These are phyloP conservation scores for Synaphobranchus kaupii DNA, from an alignment of 2,797 vertebrate genomes.

Conservation along the genomic window DNA sequence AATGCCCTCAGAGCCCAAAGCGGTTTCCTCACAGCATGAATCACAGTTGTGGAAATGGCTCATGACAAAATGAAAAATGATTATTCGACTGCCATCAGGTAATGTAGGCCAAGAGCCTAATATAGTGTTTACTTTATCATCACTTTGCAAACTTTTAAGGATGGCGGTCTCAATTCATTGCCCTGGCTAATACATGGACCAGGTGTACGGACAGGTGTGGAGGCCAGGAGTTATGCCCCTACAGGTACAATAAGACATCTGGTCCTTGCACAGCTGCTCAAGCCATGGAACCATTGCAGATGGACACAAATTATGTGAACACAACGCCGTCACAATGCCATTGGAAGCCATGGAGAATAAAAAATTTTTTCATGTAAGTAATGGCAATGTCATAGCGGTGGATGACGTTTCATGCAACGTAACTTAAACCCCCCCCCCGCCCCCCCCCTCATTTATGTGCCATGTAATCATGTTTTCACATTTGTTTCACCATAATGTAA, in stretches of 20 bases:
- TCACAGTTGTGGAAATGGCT: not conserved
- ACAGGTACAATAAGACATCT: not conserved
- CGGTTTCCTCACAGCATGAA: not conserved
- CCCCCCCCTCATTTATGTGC: no score
- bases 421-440: no score
- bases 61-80: not conserved
- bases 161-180: not conserved
- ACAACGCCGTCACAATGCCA: constrained; percentile 1
- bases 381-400: not conserved
- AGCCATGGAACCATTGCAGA: not conserved
- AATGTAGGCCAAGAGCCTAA: not conserved
- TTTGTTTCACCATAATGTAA: no score
- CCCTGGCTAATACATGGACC: not conserved
- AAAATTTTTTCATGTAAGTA: no score
- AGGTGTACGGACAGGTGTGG: constrained; percentile 4
- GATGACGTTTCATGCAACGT: not conserved
- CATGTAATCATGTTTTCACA: no score
- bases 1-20: not conserved
- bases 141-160: not conserved
- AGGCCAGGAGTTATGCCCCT: not conserved
- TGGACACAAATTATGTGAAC: not conserved
- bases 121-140: not conserved
- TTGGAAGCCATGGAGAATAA: not conserved
- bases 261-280: not conserved
- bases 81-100: not conserved